These are phyloP conservation scores for Nomada flava DNA, from an alignment of 2,888 invertebrate species.

Conservation along the genomic window DNA sequence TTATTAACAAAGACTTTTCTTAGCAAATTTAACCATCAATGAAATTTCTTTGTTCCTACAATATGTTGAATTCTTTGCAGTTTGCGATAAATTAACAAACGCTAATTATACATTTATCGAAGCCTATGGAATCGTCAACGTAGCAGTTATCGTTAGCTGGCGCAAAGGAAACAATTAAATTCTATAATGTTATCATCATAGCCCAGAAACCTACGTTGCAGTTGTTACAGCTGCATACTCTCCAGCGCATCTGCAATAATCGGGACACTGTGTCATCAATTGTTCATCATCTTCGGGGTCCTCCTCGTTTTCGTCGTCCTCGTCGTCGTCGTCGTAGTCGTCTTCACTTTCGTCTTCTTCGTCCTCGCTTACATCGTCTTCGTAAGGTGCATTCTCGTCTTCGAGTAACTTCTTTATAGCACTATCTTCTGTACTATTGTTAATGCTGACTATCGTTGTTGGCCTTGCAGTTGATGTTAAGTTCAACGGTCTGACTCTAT, in stretches of 20 bases:
- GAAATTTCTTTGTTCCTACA: neutral
- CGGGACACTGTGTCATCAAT: constrained; percentile 77
- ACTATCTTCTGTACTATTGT: constrained; percentile 43
- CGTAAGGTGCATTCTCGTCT: constrained; percentile 66
- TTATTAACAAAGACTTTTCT: neutral
- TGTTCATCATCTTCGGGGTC: constrained; percentile 76
- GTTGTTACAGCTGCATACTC: constrained; percentile 77
- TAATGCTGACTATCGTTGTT: neutral
- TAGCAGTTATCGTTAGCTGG: constrained; percentile 35
- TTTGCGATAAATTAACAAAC: neutral
- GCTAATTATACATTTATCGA: neutral
- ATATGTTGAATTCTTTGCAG: neutral
- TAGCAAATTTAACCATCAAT: neutral
- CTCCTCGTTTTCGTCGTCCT: constrained; percentile 68
- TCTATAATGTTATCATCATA: constrained; percentile 35
- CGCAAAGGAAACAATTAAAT: constrained; percentile 36
- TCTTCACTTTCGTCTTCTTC: constrained; percentile 68
- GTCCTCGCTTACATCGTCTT: constrained; percentile 53
- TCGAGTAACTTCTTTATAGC: constrained; percentile 73
- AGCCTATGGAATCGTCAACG: constrained; percentile 9
- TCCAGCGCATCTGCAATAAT: constrained; percentile 78
- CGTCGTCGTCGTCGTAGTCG: constrained; percentile 71
- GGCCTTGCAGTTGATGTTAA: neutral
- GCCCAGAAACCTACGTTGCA: constrained; percentile 75
- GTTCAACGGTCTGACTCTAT: constrained; percentile 43